A percentile compares a stretch with the other conserved stretches of the same genome.
Conservation (phyloP, 2,113 vertebrate species). For the Bucco capensis region DNA sequence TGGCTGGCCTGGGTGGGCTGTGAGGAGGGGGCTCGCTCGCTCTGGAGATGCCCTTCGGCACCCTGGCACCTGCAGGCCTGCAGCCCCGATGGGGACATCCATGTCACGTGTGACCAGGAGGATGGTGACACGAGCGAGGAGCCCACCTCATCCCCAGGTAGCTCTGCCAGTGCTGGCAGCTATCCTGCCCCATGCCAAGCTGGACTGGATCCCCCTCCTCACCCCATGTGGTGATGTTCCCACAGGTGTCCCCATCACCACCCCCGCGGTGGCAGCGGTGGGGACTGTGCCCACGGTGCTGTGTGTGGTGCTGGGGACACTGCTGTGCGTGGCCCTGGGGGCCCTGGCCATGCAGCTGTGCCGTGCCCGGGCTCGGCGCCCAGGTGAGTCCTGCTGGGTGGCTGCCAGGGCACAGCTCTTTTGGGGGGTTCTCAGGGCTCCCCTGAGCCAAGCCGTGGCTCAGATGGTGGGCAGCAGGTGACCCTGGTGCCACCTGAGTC, state of each 20-base stretch:
- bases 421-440: background rate
- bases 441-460: no score
- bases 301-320: background rate
- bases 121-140: accelerated
- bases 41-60: background rate
- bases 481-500: accelerated
- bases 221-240: accelerated
- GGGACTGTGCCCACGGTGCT: background rate
- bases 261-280: accelerated
- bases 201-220: background rate
- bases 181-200: accelerated
- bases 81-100: accelerated
- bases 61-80: background rate
- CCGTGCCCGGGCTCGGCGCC: background rate
- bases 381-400: background rate
- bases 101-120: background rate
- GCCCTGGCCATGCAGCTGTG: background rate
- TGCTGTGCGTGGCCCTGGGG: background rate
- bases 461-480: background rate
- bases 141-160: background rate
- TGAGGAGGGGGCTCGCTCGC: background rate
- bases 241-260: background rate
- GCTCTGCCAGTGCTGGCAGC: accelerated
- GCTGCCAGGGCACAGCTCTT: accelerated
- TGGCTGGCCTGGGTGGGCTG: constrained; percentile 35